Base-by-base conservation (phyloP, 2,888 invertebrate genomes). In the Pharmacophagus antenor region DNA sequence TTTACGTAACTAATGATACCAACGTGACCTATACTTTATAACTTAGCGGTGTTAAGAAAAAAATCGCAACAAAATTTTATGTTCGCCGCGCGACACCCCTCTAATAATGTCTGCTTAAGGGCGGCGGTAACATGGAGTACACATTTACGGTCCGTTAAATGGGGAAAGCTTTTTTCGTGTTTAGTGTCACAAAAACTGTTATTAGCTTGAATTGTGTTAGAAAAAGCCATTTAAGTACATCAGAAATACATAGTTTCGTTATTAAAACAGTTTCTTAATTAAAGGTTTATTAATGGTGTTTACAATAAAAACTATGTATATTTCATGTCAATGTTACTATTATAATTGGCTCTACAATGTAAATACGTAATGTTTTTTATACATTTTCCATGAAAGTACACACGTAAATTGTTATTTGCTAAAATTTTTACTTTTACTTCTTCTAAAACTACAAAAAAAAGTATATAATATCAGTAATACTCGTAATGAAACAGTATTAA, bases 111-210 rank as follows among this genome's bases (percentile, higher is more conserved):
- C 90, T 90, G 85, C 82, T 90, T 89, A 90, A 86, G 87, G 88
- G 84, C 80, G 84, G 81, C 80, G 82, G 82, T 80, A 85, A 88
- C 89, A 89, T 79, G 84, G 83, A 88, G 88, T 86, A 88, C 87
- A 88, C 90, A 88, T 88, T 89, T 88, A 88, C 88, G 89, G 85
- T 85, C 85, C 87, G 88, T 86, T 89, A 88, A 90, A 88, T 82
- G 88, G 83, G 80, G 73, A 89, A 88, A 88, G 90, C 88, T 89
- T 89, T 89, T 90, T 89, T 88, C 87, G 85, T 90, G 88, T 88
- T 88, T 89, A 88, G 88, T 88, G 90, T 88, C 90, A 88, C 87
- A 87, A 88, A 88, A 89, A 88, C 85, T 88, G 87, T 88, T 90
- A 90, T 89, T 89, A 88, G 90, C 82, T 76, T 85, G 83, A 88